Base-by-base conservation (phyloP, 2,797 vertebrate genomes). In the Xenops minutus region DNA sequence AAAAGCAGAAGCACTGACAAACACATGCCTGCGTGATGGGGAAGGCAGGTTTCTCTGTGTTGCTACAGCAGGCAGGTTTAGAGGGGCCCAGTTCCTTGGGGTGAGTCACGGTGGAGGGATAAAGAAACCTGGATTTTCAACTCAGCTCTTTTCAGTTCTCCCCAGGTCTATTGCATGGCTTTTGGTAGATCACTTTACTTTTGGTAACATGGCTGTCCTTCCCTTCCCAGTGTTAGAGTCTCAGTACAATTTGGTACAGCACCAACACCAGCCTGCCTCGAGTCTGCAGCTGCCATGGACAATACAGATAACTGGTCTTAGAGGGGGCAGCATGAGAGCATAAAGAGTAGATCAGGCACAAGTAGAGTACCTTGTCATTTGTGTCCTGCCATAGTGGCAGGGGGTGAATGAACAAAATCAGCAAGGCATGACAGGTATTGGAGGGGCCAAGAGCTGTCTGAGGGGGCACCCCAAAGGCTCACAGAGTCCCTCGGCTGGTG, bases 21-120 rank as follows among this genome's bases (percentile, higher is more conserved):
- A 6, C 30, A 59, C 30, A 27, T 1, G 2, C 8, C 14, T 16
- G 14, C 1, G 1, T 13, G 27, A 37, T 23, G 19, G 46, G n/a
- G 34, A 75, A 68, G 14, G 48, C 23, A 71, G 41, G n/a, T 30
- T 51, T 41, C 27, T n/a, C 62, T 27, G 12, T 10, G 41, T 43
- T 6, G 2, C 19, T 32, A 17, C 2, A 2, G 20, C 48, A 72
- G 61, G 43, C 11, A 41, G 46, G 10, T 30, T 58, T 34, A 29
- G 61, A 76, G 7, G 9, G 7, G 6, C 30, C 30, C 10, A 8
- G 0, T 23, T 63, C n/a, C n/a, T 52, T 37, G 34, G 29, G 23
- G 7, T 32, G 17, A 64, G 13, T 43, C 26, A 37, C 6, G 34
- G 10, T 14, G 7, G 37, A 59, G 13, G 1, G 18, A 74, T 58